Percentiles rank a stretch among this genome's conserved stretches.
These are phyloP conservation scores for Neosilurus hyrtlii DNA, from an alignment of 2,797 vertebrate genomes.

Conservation along the genomic window DNA sequence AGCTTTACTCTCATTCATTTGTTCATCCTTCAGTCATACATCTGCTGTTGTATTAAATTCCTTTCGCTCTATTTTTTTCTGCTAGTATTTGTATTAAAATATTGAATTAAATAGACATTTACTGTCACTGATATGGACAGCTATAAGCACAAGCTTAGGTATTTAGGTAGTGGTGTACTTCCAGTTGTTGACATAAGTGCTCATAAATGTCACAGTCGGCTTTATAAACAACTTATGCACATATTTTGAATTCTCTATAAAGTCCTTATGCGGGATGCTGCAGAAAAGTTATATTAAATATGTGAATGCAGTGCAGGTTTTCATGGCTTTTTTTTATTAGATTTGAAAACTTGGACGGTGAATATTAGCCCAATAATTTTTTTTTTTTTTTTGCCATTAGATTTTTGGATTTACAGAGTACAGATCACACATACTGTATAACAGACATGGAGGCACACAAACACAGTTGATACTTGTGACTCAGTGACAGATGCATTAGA, in stretches of 20 bases:
- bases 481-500: constrained; percentile 61
- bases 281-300: constrained; percentile 1
- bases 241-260: constrained; percentile 11
- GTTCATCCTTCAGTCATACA: too few relatives aligned
- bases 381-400: constrained; percentile 9
- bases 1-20: not conserved
- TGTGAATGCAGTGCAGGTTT: not conserved
- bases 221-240: constrained; percentile 12
- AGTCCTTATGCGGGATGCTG: not conserved
- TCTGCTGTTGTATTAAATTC: not conserved
- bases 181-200: constrained; percentile 12
- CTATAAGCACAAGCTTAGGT: not conserved
- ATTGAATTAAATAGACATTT: constrained; percentile 35
- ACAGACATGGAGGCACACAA: constrained; percentile 36
- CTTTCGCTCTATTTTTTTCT: not conserved
- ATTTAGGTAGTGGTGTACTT: not conserved
- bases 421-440: constrained; percentile 33
- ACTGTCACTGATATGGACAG: not conserved
- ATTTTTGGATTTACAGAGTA: constrained; percentile 21
- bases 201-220: constrained; percentile 17
- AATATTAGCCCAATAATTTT: not conserved
- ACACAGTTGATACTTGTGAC: constrained; percentile 48
- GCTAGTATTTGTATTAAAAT: constrained; percentile 6
- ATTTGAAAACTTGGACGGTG: not conserved
- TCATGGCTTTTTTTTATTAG: not conserved